phyloP scores from a whole-genome alignment of 2,797 vertebrate genomes.

The Eutrigla gurnardus region DNA sequence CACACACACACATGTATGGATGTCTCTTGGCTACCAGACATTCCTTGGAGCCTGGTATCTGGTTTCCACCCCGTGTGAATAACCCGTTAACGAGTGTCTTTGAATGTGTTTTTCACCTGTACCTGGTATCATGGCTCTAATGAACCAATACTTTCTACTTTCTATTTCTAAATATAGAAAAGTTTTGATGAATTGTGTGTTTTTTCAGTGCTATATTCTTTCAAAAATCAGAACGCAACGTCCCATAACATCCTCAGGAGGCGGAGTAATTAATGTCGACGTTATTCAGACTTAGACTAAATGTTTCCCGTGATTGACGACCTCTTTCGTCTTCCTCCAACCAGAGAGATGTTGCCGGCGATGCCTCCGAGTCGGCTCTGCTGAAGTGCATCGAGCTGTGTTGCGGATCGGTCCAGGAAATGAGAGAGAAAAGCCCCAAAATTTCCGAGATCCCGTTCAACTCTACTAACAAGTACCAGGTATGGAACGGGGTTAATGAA shows the following conservation, averaged over 20 bases:
- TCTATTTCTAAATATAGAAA: no score
- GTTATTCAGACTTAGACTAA: neutral
- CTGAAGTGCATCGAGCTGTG: constrained; percentile 96
- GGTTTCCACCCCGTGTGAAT: constrained; percentile 40
- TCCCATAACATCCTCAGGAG: neutral
- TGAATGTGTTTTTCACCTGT: constrained; percentile 58
- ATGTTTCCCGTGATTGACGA: neutral
- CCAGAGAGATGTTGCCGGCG: constrained; percentile 94
- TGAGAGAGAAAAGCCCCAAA: constrained; percentile 88
- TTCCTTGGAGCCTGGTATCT: constrained; percentile 14
- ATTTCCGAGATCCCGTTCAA: constrained; percentile 96
- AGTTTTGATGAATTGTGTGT: neutral
- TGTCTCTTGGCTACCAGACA: constrained; percentile 24
- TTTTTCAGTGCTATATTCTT: neutral
- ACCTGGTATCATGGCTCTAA: constrained; percentile 53
- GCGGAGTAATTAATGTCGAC: neutral
- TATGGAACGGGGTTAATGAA: constrained; percentile 55
- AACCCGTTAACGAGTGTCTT: constrained; percentile 1
- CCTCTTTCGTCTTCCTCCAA: neutral
- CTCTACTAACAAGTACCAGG: constrained; percentile 98
- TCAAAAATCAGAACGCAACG: neutral
- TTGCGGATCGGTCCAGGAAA: constrained; percentile 93
- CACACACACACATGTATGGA: neutral
- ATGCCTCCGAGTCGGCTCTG: constrained; percentile 95
- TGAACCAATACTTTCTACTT: constrained; percentile 48